These are phyloP conservation scores for Thereuonema tuberculata DNA, from an alignment of 1,140 invertebrate species.

Conservation along the genomic window DNA sequence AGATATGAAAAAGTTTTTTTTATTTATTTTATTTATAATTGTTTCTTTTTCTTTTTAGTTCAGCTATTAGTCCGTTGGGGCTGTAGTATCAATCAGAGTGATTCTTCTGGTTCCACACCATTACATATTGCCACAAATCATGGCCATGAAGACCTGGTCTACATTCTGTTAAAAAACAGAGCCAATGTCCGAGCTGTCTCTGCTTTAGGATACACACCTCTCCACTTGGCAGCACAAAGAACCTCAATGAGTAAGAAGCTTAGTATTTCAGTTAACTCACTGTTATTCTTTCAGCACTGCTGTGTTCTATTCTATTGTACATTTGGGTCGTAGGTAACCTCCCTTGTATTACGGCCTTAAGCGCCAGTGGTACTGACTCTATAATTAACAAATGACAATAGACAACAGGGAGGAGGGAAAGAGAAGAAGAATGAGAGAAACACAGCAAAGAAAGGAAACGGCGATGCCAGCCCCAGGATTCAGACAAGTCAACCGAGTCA, in stretches of 20 bases:
- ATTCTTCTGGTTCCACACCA: constrained; percentile 21
- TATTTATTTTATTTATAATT: neutral
- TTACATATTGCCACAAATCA: constrained; percentile 23
- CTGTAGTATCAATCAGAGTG: constrained; percentile 24
- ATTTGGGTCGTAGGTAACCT: too few species aligned
- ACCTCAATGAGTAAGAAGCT: constrained; percentile 13
- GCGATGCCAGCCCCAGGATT: too few species aligned
- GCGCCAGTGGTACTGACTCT: too few species aligned
- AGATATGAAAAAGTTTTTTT: neutral
- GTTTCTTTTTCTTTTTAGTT: constrained; percentile 15
- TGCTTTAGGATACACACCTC: constrained; percentile 18
- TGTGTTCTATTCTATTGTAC: too few species aligned
- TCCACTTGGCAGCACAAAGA: constrained; percentile 18
- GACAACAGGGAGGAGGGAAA: too few species aligned
- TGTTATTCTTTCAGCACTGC: too few species aligned
- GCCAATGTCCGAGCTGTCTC: constrained; percentile 20
- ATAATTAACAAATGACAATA: too few species aligned
- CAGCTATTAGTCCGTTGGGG: constrained; percentile 20
- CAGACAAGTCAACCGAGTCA: too few species aligned
- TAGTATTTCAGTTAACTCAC: too few species aligned
- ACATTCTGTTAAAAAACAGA: constrained; percentile 16
- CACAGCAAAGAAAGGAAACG: too few species aligned
- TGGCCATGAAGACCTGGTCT: constrained; percentile 19
- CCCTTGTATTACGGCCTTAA: too few species aligned
- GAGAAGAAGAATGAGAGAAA: too few species aligned